Base-by-base conservation (phyloP, 2,113 vertebrate genomes). In the Shinisaurus crocodilurus region DNA sequence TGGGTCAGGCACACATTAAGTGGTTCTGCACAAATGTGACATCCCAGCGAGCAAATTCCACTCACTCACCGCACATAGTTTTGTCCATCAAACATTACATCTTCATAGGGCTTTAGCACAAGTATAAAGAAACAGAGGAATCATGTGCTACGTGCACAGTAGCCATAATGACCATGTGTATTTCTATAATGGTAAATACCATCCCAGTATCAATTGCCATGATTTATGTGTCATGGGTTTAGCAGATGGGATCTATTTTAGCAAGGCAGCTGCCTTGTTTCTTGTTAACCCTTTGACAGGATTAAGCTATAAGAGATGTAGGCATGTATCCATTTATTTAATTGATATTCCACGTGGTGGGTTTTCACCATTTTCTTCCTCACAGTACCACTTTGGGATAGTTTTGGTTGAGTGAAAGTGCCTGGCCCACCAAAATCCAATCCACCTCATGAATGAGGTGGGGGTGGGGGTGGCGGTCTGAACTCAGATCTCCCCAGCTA, bases 201-300 rank as follows among this genome's bases (percentile, higher is more conserved):
- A 80, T n/a, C 25, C 50, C 45, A 54, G 83, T 90, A 86, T 90
- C 89, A 90, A 90, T 85, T 90, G 82, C 29, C 83, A n/a, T 86
- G 89, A 90, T 90, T 79, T 86, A 80, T 70, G 85, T 57, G 16
- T 70, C 82, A 86, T 80, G 37, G 43, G 48, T 90, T 80, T 86
- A 90, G 83, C 89, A 90, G 89, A 90, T 90, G 89, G 82, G n/a
- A 43, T 86, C 89, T 90, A 90, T 90, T 90, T 90, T 90, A 70
- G 75, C 63, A 23, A 90, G 20, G 82, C 89, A 90, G 89, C 89
- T 90, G 89, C 74, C 63, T 80, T 32, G 48, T 27, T 32, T 45
- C 65, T 86, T 40, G 16, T 86, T 86, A 90, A 80, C 48, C 63
- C 32, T 85, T 45, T 75, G 81, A 76, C 81, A 89, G 40, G 5